Conservation (phyloP, 2,888 invertebrate species). For the Melieria crassipennis region DNA sequence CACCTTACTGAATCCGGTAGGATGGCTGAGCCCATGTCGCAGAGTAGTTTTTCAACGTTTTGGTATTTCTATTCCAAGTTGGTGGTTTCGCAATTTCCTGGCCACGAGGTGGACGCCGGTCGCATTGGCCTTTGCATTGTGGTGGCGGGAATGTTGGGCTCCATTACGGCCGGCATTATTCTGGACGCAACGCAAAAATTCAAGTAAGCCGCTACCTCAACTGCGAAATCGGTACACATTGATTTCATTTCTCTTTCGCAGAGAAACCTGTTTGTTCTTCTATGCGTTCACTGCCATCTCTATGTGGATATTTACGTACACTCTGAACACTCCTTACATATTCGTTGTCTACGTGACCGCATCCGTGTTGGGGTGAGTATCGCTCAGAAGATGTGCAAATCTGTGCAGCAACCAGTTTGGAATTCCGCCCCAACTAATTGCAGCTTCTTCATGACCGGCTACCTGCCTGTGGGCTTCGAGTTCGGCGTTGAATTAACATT, state of each 20-base stretch:
- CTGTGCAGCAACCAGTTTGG: neutral
- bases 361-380: constrained; percentile 84
- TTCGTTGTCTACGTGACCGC: constrained; percentile 87
- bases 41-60: too few relatives aligned
- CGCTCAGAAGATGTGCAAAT: neutral
- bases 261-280: constrained; percentile 90
- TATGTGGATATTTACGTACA: constrained; percentile 93
- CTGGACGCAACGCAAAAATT: constrained; percentile 93
- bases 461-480: constrained; percentile 97
- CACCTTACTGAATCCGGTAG: too few relatives aligned
- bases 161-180: constrained; percentile 88
- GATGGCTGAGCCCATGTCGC: too few relatives aligned
- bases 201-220: constrained; percentile 75
- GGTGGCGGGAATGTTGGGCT: constrained; percentile 92
- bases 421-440: neutral
- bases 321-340: constrained; percentile 79
- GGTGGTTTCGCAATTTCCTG: constrained; percentile 81
- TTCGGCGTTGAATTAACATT: constrained; percentile 97
- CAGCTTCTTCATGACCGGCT: constrained; percentile 99
- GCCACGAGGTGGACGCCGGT: constrained; percentile 79
- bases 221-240: too few relatives aligned
- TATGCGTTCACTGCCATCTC: constrained; percentile 90
- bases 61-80: constrained; percentile 65
- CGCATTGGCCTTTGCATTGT: constrained; percentile 92
- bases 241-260: constrained; percentile 61